Evolutionary conservation across 2,113 vertebrate genomes (phyloP), one percentile per base, ranked within the genome.

Genomic region (Dendropsophus ebraccatus): DNA sequence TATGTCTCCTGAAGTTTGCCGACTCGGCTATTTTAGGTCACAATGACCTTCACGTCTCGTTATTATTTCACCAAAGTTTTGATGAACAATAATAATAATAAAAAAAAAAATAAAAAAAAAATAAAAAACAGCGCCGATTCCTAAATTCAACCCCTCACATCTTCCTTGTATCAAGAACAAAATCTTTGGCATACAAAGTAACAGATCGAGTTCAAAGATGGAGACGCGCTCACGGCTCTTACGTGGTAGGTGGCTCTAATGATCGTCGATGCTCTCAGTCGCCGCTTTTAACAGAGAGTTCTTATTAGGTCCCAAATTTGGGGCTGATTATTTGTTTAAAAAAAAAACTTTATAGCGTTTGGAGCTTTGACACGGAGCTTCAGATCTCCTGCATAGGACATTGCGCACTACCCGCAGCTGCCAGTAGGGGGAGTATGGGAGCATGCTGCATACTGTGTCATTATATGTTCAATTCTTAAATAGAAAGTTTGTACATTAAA

Each of bases 11-110:
- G 37, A 56, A 58, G 82, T 82, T 25, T 83, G 49, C 23, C 78
- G 70, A 85, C 58, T 88, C 0, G 0, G 77, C 83, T 88, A 21
- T 11, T 89, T 90, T 85, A 86, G 84, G 84, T 79, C 47, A 37
- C 52, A 70, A 79, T 79, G 60, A 85, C 84, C 84, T 79, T 85
- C 75, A 52, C 8, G 0, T n/a, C 4, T 73, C 28, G 2, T 74
- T 72, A 17, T 75, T 58, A 75, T 74, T 84, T 75, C 41, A 14
- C 12, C 8, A 9, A 85, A 85, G 74, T 78, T 85, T 69, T 79
- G 41, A 52, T 47, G 60, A 84, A n/a, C 21, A 81, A 83, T 21
- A 30, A 88, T 35, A 85, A n/a, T n/a, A n/a, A n/a, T n/a, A n/a
- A n/a, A n/a, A n/a, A n/a, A n/a, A n/a, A n/a, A n/a, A 81, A 83